Evolutionary conservation across 2,113 vertebrate genomes (phyloP).

Genomic region (Tupaia tana): DNA sequence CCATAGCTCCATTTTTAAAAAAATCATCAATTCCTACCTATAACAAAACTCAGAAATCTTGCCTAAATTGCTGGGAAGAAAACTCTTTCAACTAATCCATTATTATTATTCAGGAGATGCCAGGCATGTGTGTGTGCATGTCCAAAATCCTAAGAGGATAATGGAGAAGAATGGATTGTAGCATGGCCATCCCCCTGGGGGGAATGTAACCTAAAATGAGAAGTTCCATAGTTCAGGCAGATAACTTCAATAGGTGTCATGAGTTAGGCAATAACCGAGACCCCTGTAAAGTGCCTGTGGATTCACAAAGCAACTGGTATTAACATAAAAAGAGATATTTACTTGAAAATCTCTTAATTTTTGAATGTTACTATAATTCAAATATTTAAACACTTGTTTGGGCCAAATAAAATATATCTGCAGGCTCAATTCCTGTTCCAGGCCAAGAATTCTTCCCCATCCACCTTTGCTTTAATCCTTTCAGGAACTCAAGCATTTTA

Average conservation of each 20-base stretch:
- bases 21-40: not conserved
- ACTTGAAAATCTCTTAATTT: slow-evolving; percentile 59
- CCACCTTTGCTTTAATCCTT: slow-evolving; percentile 69
- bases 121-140: too few relatives aligned
- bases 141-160: too few relatives aligned
- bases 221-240: not conserved
- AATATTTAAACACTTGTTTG: slow-evolving; percentile 66
- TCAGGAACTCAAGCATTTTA: slow-evolving; percentile 58
- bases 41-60: slow-evolving; percentile 39
- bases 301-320: not conserved
- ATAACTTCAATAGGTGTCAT: not conserved
- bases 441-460: not conserved
- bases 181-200: too few relatives aligned
- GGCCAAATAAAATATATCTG: slow-evolving; percentile 38
- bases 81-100: not conserved
- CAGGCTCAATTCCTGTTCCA: not conserved
- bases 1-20: not conserved
- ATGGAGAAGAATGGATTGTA: too few relatives aligned
- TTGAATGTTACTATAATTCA: slow-evolving; percentile 51
- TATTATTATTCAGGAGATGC: not conserved
- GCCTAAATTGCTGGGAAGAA: not conserved
- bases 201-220: not conserved
- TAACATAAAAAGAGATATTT: slow-evolving; percentile 19
- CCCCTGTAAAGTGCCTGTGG: not conserved
- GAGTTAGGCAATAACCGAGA: not conserved